Base-by-base conservation (phyloP, 1,140 invertebrate genomes). In the Euglossa dilemma region DNA sequence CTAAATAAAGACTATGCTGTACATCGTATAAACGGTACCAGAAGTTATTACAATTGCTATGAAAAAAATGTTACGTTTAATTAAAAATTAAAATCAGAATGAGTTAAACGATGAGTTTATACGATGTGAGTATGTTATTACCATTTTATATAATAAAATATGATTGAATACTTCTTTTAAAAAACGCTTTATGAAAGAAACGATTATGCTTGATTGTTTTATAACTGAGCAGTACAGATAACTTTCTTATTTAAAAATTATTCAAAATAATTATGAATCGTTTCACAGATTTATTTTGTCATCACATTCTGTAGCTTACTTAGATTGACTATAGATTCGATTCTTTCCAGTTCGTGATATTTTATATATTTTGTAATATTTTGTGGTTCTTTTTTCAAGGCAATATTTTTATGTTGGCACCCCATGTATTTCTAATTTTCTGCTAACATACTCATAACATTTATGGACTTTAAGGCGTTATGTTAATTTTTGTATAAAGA, bases 401-500 rank as follows among this genome's bases (percentile, higher is more conserved):
- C 70, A 81, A 66, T 81, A 47, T 56, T 75, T 81, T 25, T 63
- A 52, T 56, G 66, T 66, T 56, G 79, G 63, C 79, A 81, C 71
- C 59, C 18, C 43, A 11, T 25, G n/a, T 74, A 64, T 25, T 66
- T 76, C 25, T 76, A 75, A 63, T 23, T 45, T 75, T n/a, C 18
- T 75, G 50, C 59, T 73, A 75, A 81, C 52, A 66, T 56, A 47
- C 14, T 36, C 7, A 75, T n/a, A 63, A 61, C 43, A 76, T 57
- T 75, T 54, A 80, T 64, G 54, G 2, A 64, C 28, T 73, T 28
- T 66, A 81, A 80, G 59, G 50, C 57, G 69, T 7, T 81, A 6
- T 66, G 8, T 66, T 67, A 25, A 54, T 67, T 81, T 36, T 59
- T 23, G 36, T 73, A 72, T 66, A 50, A 75, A 50, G 45, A 61